Evolutionary conservation across 2,888 invertebrate species (phyloP).

Genomic region (Abrostola tripartita): DNA sequence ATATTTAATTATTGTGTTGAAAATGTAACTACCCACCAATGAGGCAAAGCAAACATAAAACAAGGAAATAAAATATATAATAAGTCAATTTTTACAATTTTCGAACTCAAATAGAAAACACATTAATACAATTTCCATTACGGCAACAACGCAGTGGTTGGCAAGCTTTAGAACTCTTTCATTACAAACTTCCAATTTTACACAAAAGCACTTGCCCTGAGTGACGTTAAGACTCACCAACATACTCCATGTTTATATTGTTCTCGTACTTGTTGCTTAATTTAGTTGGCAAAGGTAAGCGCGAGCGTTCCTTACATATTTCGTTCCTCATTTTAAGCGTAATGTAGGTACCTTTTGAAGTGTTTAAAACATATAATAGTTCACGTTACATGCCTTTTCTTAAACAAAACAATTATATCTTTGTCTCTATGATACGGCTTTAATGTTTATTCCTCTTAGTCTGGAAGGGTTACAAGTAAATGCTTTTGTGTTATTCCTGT

Average conservation of each 20-base stretch:
- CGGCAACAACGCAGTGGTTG: background rate
- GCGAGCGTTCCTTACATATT: conserved; percentile 6
- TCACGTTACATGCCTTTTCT: conserved; percentile 5
- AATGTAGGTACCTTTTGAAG: conserved; percentile 27
- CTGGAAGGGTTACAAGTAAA: background rate
- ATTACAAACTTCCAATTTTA: conserved; percentile 5
- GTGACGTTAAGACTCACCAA: background rate
- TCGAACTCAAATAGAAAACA: background rate
- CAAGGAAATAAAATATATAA: no score
- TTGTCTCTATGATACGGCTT: conserved; percentile 7
- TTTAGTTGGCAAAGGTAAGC: conserved; percentile 27
- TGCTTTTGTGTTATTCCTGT: conserved; percentile 14
- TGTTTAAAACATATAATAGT: conserved; percentile 18
- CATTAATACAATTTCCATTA: conserved; percentile 3
- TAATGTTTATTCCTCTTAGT: conserved; percentile 8
- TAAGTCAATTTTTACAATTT: no score
- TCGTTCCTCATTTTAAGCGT: conserved; percentile 8
- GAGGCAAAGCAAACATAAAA: no score
- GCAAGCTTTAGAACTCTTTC: conserved; percentile 1
- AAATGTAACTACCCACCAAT: no score
- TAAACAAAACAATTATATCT: conserved; percentile 11
- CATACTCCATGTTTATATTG: conserved; percentile 2
- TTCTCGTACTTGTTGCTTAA: conserved; percentile 21
- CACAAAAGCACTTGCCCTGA: conserved; percentile 3
- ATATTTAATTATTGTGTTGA: no score